Evolutionary conservation across 2,113 vertebrate genomes (phyloP), one percentile per base, ranked within the genome.

Genomic region (Pandion haliaetus): DNA sequence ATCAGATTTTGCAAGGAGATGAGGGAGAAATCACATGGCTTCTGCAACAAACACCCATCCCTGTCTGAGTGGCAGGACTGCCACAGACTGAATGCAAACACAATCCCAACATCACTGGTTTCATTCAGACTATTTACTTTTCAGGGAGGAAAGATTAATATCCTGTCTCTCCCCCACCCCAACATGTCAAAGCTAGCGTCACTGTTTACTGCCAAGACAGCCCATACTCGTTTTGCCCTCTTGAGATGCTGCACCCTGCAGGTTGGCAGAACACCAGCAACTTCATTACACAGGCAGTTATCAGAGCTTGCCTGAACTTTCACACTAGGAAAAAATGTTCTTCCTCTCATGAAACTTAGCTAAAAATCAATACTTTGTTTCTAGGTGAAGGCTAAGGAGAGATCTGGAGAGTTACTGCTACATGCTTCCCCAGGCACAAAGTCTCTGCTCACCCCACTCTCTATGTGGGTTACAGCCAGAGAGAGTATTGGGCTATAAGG

Each of bases 21-120:
- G 23, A 63, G 6, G 4, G 28, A 58, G 76, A 66, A 88, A 62
- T 25, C 5, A 45, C 1, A 0, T 8, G 17, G 34, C 13, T 93
- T 11, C 36, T 17, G 29, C 12, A 49, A 2, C 3, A 2, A 57
- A 40, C 0, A 1, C 34, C 50, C 25, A 0, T 15, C 5, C 15
- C 50, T 45, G 31, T 67, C 7, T 45, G 28, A 65, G 18, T 2
- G 9, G 23, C 49, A 38, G 23, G 34, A 42, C 24, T 79, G 55
- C 31, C 63, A 34, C 47, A 65, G 21, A 7, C 45, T 5, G 10
- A 74, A 32, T 15, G 17, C 62, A 69, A 76, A 63, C 26, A 29
- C 17, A 15, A 10, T 18, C 26, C 7, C 31, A 67, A 17, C 0
- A 0, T 67, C 45, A 34, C 13, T 1, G 1, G 28, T 88, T 85